phyloP scores from a whole-genome alignment of 2,797 vertebrate species.

The Sebastes melanostomus region DNA sequence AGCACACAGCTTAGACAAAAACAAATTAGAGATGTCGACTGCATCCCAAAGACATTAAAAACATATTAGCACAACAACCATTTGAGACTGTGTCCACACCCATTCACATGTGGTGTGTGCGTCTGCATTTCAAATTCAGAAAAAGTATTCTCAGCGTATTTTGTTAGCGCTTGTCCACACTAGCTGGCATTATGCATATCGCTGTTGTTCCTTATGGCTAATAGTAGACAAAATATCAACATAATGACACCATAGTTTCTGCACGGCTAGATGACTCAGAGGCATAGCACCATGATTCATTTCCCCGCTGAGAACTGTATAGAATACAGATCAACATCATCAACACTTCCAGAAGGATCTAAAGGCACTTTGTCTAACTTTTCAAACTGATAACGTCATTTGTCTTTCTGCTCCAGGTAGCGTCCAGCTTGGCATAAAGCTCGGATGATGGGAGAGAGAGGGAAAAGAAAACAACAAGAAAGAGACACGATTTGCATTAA shows the following conservation, averaged over 20 bases:
- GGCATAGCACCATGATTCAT: slow-evolving; percentile 67
- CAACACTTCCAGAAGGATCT: slow-evolving; percentile 39
- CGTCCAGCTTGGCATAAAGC: slow-evolving; percentile 12
- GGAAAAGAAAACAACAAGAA: neutral
- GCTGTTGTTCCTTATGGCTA: slow-evolving; percentile 73
- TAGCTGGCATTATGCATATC: slow-evolving; percentile 62
- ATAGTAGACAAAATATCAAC: slow-evolving; percentile 73
- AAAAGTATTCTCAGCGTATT: slow-evolving; percentile 51
- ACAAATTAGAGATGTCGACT: slow-evolving; percentile 86
- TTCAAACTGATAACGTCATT: slow-evolving; percentile 46
- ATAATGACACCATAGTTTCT: slow-evolving; percentile 75
- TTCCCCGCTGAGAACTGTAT: slow-evolving; percentile 57
- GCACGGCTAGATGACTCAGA: slow-evolving; percentile 67
- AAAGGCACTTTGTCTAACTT: slow-evolving; percentile 66
- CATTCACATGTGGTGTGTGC: slow-evolving; percentile 36
- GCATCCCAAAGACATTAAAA: slow-evolving; percentile 87
- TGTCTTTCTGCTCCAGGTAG: slow-evolving; percentile 23
- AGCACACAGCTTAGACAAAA: slow-evolving; percentile 86
- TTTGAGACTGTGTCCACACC: slow-evolving; percentile 75
- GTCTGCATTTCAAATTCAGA: slow-evolving; percentile 54
- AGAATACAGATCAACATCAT: slow-evolving; percentile 66
- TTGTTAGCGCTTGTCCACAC: slow-evolving; percentile 63
- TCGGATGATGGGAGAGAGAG: neutral
- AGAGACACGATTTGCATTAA: slow-evolving; percentile 8
- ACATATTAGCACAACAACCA: slow-evolving; percentile 85